phyloP scores from a whole-genome alignment of 30 jellyfish, hydroid and myxozoan genomes.

The Chrysaora quinquecirrha region DNA sequence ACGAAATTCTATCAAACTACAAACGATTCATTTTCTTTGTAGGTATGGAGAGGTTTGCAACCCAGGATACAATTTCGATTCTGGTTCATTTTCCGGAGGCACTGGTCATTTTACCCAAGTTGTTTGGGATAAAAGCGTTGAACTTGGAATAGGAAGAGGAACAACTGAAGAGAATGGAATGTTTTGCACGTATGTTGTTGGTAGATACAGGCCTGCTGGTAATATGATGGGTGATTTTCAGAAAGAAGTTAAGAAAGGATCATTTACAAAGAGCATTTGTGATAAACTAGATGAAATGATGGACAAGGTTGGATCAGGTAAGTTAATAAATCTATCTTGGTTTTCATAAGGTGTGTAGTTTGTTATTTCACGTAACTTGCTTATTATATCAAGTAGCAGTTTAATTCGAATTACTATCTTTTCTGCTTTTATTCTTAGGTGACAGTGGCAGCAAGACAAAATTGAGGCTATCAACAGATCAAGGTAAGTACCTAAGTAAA shows the following conservation, averaged over 20 bases:
- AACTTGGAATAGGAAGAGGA: conserved; percentile 82
- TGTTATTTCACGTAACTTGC: too few species aligned
- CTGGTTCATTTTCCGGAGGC: conserved; percentile 42
- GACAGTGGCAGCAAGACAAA: background rate
- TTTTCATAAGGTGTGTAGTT: too few species aligned
- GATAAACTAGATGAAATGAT: conserved; percentile 53
- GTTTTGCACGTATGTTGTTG: conserved; percentile 87
- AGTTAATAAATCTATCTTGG: background rate
- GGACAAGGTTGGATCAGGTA: conserved; percentile 35
- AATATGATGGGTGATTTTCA: conserved; percentile 65
- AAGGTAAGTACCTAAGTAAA: too few species aligned
- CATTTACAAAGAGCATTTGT: conserved; percentile 54
- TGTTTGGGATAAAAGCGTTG: conserved; percentile 74
- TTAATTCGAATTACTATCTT: background rate
- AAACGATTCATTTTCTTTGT: too few species aligned
- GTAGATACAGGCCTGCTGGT: conserved; percentile 86
- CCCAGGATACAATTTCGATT: conserved; percentile 65
- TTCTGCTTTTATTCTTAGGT: background rate
- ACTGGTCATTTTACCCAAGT: conserved; percentile 97
- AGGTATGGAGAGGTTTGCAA: conserved; percentile 91
- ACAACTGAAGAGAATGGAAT: conserved; percentile 61
- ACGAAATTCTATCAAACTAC: too few species aligned
- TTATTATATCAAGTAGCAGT: too few species aligned
- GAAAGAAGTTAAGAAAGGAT: conserved; percentile 78
- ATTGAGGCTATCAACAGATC: background rate